Conservation (phyloP, 1,140 invertebrate species). For the Nixonia krombeini region DNA sequence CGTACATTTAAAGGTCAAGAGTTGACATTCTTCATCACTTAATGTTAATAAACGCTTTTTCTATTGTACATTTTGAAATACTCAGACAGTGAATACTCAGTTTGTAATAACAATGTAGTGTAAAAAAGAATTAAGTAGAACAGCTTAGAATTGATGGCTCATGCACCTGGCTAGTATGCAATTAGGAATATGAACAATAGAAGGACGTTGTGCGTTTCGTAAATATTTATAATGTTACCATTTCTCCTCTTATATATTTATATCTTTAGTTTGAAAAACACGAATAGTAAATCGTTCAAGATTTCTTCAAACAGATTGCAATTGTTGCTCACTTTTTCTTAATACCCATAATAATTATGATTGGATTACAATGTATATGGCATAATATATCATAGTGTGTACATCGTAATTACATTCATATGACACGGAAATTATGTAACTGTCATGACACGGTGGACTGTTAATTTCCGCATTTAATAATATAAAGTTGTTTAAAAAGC, state of each 20-base stretch:
- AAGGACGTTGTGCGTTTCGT: conserved; percentile 1
- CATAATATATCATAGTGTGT: conserved; percentile 30
- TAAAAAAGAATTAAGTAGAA: conserved; percentile 34
- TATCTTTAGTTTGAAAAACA: too few relatives aligned
- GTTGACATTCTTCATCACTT: too few relatives aligned
- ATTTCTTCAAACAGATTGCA: too few relatives aligned
- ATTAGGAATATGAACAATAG: conserved; percentile 39
- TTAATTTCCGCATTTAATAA: conserved; percentile 40
- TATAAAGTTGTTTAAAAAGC: conserved; percentile 38
- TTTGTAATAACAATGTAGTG: conserved; percentile 30
- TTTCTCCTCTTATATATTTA: too few relatives aligned
- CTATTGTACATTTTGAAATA: too few relatives aligned
- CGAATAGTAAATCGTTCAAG: too few relatives aligned
- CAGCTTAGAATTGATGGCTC: conserved; percentile 45
- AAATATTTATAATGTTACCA: too few relatives aligned
- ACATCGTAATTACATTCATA: conserved; percentile 38
- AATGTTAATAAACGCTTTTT: too few relatives aligned
- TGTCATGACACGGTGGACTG: conserved; percentile 14
- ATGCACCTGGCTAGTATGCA: conserved; percentile 58
- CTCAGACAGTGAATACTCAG: conserved; percentile 26
- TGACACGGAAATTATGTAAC: conserved; percentile 40
- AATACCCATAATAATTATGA: too few relatives aligned
- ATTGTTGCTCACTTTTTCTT: too few relatives aligned
- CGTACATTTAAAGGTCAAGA: too few relatives aligned
- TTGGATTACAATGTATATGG: conserved; percentile 26